A percentile compares a stretch with the other conserved stretches of the same genome.
Evolutionary conservation across 2,797 vertebrate genomes (phyloP).

Genomic region (Numenius phaeopus): DNA sequence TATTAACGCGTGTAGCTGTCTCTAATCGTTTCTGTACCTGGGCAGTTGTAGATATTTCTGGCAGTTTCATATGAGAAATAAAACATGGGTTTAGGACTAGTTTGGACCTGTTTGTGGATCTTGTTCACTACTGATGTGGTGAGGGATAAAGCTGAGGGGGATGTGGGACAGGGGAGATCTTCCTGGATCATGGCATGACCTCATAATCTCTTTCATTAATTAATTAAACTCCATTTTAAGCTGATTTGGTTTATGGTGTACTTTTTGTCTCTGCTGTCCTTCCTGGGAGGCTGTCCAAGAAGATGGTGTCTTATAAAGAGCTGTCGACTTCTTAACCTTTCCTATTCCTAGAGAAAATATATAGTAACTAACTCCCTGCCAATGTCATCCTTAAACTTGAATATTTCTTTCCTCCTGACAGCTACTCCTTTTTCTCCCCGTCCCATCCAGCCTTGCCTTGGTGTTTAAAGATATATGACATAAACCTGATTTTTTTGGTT

Average conservation of each 20-base stretch:
- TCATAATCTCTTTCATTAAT: background rate
- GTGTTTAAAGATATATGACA: background rate
- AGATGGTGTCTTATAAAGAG: background rate
- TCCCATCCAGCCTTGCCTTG: background rate
- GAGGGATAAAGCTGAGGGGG: accelerated
- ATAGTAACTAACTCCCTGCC: background rate
- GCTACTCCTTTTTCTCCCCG: background rate
- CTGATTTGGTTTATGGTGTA: background rate
- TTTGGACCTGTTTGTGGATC: accelerated
- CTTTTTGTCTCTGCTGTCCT: slow-evolving; percentile 1
- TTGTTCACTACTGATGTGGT: background rate
- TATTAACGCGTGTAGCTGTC: background rate
- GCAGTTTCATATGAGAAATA: background rate
- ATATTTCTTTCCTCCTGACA: background rate
- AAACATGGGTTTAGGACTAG: accelerated
- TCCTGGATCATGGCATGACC: background rate
- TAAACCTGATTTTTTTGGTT: background rate
- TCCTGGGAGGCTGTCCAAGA: slow-evolving; percentile 12
- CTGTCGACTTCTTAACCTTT: background rate
- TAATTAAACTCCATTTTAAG: background rate
- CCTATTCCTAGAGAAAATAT: background rate
- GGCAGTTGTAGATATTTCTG: background rate
- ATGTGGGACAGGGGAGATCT: background rate
- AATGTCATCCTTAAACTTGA: background rate
- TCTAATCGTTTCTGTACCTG: background rate